Conservation (phyloP, 2,888 invertebrate species). For the Eristalis arbustorum region DNA sequence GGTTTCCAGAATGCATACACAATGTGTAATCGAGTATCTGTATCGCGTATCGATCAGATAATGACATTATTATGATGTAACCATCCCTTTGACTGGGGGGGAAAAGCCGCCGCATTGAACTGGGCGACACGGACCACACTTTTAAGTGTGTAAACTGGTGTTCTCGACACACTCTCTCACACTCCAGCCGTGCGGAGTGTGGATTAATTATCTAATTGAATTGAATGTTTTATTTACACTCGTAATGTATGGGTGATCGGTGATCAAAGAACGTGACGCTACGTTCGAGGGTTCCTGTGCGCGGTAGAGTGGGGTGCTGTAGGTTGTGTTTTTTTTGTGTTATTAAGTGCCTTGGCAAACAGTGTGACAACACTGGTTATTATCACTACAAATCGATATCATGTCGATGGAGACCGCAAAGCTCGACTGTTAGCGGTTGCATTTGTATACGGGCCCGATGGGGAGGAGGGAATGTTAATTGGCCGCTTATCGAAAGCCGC, state of each 20-base stretch:
- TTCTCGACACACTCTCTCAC: background rate
- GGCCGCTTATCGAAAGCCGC: slow-evolving; percentile 48
- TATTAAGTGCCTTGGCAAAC: slow-evolving; percentile 67
- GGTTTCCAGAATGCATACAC: slow-evolving; percentile 40
- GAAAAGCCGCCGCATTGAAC: slow-evolving; percentile 12
- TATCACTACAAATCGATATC: slow-evolving; percentile 68
- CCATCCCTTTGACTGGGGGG: slow-evolving; percentile 50
- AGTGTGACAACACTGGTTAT: slow-evolving; percentile 60
- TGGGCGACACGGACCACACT: slow-evolving; percentile 40
- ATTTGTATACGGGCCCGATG: slow-evolving; percentile 6
- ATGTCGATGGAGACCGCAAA: slow-evolving; percentile 30
- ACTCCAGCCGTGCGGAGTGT: slow-evolving; percentile 6
- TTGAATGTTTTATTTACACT: slow-evolving; percentile 65
- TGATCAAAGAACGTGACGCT: slow-evolving; percentile 17
- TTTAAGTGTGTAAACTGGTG: slow-evolving; percentile 57
- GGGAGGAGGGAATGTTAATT: slow-evolving; percentile 54
- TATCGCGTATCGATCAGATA: slow-evolving; percentile 58
- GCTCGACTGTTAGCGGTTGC: slow-evolving; percentile 38
- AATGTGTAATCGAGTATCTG: slow-evolving; percentile 15
- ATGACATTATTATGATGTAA: slow-evolving; percentile 68
- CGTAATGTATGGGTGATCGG: slow-evolving; percentile 24
- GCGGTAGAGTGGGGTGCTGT: slow-evolving; percentile 2
- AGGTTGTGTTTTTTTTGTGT: slow-evolving; percentile 26
- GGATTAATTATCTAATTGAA: slow-evolving; percentile 68
- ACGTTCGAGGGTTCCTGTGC: background rate